These are phyloP conservation scores for Eufriesea mexicana DNA, from an alignment of 1,140 invertebrate genomes.

Conservation along the genomic window DNA sequence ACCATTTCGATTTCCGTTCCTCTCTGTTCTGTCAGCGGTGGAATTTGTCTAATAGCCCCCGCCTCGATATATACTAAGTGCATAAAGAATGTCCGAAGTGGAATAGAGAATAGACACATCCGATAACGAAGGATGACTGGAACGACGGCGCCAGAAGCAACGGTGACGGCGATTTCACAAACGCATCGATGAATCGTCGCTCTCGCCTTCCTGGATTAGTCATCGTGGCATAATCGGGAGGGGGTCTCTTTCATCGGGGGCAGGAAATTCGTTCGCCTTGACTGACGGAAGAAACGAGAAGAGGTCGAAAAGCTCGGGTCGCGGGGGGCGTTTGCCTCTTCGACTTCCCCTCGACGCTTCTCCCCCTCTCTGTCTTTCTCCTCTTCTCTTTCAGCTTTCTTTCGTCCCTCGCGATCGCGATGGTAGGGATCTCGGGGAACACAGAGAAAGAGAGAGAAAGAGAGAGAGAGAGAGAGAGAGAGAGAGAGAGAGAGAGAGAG, in stretches of 20 bases:
- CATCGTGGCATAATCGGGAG: slow-evolving; percentile 21
- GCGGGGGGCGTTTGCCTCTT: neutral
- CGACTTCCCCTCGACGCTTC: neutral
- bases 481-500: too few relatives aligned
- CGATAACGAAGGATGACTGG: neutral
- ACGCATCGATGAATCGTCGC: slow-evolving; percentile 36
- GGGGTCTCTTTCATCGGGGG: slow-evolving; percentile 16
- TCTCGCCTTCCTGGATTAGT: slow-evolving; percentile 44
- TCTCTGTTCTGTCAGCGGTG: too few relatives aligned
- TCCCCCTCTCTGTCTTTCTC: neutral
- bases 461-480: neutral
- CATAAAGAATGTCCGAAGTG: too few relatives aligned
- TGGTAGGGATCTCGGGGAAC: neutral
- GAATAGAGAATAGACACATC: neutral
- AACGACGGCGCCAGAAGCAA: neutral
- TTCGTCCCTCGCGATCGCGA: slow-evolving; percentile 50
- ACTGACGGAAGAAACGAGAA: slow-evolving; percentile 13
- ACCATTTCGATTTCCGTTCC: too few relatives aligned
- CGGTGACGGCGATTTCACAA: neutral
- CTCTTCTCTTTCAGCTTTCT: slow-evolving; percentile 26
- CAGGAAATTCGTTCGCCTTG: slow-evolving; percentile 48
- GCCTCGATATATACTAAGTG: too few relatives aligned
- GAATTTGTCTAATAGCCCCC: too few relatives aligned
- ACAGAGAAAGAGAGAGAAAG: too few relatives aligned
- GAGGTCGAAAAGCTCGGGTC: neutral